Base-by-base conservation (phyloP, 2,113 vertebrate genomes). In the Fulmarus glacialis region DNA sequence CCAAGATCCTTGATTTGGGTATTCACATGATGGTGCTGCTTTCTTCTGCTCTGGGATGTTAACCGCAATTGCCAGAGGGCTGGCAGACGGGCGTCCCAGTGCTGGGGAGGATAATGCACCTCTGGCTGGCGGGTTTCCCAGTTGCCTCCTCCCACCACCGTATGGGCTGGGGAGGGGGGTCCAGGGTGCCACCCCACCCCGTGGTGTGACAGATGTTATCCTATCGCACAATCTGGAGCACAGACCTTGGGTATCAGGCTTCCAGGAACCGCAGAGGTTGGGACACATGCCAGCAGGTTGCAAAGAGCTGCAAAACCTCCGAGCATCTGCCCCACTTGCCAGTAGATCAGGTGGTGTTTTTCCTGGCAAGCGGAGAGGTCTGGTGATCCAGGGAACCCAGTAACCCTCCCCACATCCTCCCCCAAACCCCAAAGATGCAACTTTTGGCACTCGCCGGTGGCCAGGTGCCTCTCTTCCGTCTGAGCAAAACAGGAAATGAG, bases 141-240 rank as follows among this genome's bases (percentile, higher is more conserved):
- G 0, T 43, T 4, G 0, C 29, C 34, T 78, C 40, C n/a, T 59
- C 68, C 52, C 52, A 58, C 7, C 0, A 1, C 22, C 0, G 0
- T 58, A 19, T 36, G 79, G 40, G 30, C 8, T 58, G 18, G 34
- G 30, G 4, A n/a, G 3, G 4, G 53, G 11, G 12, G 2, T 43
- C 21, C 27, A 40, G 52, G 42, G 9, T n/a, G 38, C 18, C 56
- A n/a, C 5, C 23, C 50, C 48, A 64, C 2, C 11, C 30, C 1
- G 0, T 1, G 11, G 29, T 20, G 29, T 8, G 68, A 66, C 68
- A 71, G 56, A 59, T 38, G 27, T 12, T 32, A 59, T 66, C n/a
- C 27, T 82, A 14, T 24, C 8, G 0, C 56, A 29, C 70, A 82
- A 0, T 12, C 73, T 43, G 29, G n/a, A 55, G 24, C 32, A 17